Evolutionary conservation across 2,113 vertebrate genomes (phyloP).

Genomic region (Oceanites oceanicus): DNA sequence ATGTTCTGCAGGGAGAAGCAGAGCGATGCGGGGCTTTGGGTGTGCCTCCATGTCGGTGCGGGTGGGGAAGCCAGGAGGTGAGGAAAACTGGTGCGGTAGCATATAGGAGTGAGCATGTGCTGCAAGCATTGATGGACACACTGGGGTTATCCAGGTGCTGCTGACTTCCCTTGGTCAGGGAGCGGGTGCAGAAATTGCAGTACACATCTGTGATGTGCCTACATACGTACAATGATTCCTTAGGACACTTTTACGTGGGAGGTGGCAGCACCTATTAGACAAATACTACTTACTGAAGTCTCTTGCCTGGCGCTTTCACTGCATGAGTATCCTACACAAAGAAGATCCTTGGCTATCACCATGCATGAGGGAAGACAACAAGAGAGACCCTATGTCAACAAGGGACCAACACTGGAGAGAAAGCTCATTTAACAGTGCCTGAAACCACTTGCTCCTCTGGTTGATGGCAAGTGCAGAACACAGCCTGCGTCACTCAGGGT

Average conservation of each 20-base stretch:
- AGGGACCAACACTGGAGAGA: neutral
- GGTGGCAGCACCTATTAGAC: neutral
- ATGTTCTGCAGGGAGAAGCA: neutral
- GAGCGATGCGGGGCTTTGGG: rapidly evolving
- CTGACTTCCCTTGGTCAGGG: neutral
- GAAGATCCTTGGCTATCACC: neutral
- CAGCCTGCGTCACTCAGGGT: rapidly evolving
- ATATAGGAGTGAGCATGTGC: neutral
- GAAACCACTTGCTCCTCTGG: neutral
- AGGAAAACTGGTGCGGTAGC: neutral
- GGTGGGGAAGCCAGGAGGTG: neutral
- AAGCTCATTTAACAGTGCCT: neutral
- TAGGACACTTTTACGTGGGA: rapidly evolving
- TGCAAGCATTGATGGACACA: rapidly evolving
- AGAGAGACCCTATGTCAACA: neutral
- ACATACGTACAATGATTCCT: rapidly evolving
- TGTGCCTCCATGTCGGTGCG: rapidly evolving
- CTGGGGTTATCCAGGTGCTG: neutral
- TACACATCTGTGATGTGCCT: neutral
- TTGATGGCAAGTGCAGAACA: neutral
- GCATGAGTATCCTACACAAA: neutral
- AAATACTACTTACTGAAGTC: neutral
- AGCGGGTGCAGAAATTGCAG: neutral
- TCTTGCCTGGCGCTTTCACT: neutral
- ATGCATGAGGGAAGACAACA: neutral